Conservation (phyloP, 2,113 vertebrate species). For the Recurvirostra avosetta region DNA sequence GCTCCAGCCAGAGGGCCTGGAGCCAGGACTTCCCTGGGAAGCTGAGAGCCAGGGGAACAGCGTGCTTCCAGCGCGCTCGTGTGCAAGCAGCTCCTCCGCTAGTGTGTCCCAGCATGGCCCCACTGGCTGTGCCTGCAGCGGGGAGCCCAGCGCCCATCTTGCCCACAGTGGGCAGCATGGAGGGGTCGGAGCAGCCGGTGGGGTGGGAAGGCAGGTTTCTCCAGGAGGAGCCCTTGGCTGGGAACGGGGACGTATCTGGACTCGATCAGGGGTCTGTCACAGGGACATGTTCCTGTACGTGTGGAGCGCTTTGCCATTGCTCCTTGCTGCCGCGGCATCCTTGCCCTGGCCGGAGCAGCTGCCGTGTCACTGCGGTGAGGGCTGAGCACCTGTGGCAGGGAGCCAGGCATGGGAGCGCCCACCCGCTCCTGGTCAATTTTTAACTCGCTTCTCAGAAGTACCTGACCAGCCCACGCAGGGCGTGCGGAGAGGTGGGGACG, state of each 20-base stretch:
- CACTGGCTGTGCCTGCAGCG: background rate
- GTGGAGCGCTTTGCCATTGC: accelerated
- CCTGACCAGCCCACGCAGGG: background rate
- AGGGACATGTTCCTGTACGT: accelerated
- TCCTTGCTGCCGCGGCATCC: background rate
- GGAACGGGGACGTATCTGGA: accelerated
- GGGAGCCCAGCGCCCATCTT: background rate
- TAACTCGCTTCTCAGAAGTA: background rate
- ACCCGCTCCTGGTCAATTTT: background rate
- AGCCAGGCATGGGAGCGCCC: background rate
- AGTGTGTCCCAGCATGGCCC: background rate
- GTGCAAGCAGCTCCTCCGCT: background rate
- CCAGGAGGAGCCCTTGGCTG: background rate
- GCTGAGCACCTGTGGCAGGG: background rate
- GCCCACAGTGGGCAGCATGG: accelerated
- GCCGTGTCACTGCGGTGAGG: accelerated
- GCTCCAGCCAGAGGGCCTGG: constrained; percentile 54
- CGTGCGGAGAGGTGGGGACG: accelerated
- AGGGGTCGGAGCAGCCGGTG: accelerated
- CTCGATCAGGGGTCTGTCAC: background rate
- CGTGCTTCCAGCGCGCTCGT: background rate
- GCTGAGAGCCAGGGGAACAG: background rate
- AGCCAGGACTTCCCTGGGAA: constrained; percentile 62
- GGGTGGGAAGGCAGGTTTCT: background rate
- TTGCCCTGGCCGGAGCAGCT: background rate